Evolutionary conservation across 2,888 invertebrate genomes (phyloP), one percentile per base, ranked within the genome.

Genomic region (Nesidiocoris tenuis): DNA sequence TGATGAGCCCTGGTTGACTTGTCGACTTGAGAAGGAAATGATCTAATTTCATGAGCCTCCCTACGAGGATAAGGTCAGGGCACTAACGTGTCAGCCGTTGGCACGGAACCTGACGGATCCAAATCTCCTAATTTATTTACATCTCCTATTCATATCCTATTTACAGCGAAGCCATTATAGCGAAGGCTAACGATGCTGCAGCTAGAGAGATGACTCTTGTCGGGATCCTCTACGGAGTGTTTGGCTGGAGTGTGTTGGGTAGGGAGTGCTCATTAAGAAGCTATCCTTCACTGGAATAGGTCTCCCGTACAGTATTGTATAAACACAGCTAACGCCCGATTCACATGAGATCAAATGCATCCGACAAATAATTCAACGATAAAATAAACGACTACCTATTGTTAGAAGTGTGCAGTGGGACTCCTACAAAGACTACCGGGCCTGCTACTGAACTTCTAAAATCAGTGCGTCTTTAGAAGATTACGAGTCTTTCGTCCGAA

Each of bases 251-350:
- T 12, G 23, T n/a, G 65, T 12, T 21, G 39, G n/a, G 61, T 21
- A 63, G 59, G 65, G 57, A 23, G 56, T 39, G 25, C 75, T 75
- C 75, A 75, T 75, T 75, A 75, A 75, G 68, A 75, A 75, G 68
- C 75, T 64, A 75, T 75, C 75, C 68, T 75, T 75, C 75, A 75
- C 75, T 75, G 75, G 68, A 75, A 75, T 61, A 61, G 72, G 72
- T 72, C 61, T 63, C 63, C 63, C 59, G 59, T n/a, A n/a, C n/a
- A 59, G 59, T 16, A 59, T 3, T 12, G 5, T 39, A 39, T 12
- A 3, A 39, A 39, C 39, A 39, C 39, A 39, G 12, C 39, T 12
- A 12, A 39, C 39, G 12, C 39, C 39, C 39, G 39, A 39, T n/a
- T n/a, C n/a, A n/a, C n/a, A n/a, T n/a, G n/a, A n/a, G n/a, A n/a